A percentile compares a stretch with the other conserved stretches of the same genome.
phyloP scores from a whole-genome alignment of 2,888 invertebrate species.

The Lycia hirtaria region DNA sequence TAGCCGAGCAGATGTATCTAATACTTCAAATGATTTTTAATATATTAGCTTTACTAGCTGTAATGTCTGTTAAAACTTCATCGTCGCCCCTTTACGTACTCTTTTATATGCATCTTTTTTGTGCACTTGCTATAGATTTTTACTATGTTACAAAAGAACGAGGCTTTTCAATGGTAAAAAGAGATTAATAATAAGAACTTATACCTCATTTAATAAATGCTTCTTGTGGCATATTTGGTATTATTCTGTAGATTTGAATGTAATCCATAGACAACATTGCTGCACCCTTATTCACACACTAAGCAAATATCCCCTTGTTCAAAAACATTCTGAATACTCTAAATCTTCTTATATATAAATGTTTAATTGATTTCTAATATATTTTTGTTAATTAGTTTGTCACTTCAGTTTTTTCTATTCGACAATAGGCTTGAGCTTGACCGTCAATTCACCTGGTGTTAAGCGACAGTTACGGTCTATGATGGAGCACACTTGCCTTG shows the following conservation, averaged over 20 bases:
- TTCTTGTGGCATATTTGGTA: conserved; percentile 49
- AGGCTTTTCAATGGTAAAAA: conserved; percentile 53
- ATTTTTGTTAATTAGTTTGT: too few relatives aligned
- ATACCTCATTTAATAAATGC: conserved; percentile 20
- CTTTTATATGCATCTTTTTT: conserved; percentile 67
- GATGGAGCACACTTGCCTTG: too few relatives aligned
- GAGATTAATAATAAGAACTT: conserved; percentile 44
- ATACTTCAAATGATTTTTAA: conserved; percentile 58
- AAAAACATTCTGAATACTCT: too few relatives aligned
- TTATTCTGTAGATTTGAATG: conserved; percentile 53
- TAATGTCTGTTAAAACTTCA: conserved; percentile 44
- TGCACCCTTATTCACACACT: not conserved
- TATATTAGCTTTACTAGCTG: conserved; percentile 51
- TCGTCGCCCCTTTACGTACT: conserved; percentile 62
- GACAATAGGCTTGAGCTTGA: too few relatives aligned
- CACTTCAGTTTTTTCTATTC: too few relatives aligned
- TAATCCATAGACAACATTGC: not conserved
- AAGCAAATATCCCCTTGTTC: too few relatives aligned
- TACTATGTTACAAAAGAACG: conserved; percentile 68
- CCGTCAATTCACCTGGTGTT: too few relatives aligned
- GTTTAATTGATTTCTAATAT: too few relatives aligned
- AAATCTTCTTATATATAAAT: too few relatives aligned
- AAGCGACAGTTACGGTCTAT: too few relatives aligned
- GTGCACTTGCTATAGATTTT: conserved; percentile 67
- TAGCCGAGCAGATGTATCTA: conserved; percentile 74